Base-by-base conservation (phyloP, 2,797 vertebrate genomes). In the Microchirus variegatus region DNA sequence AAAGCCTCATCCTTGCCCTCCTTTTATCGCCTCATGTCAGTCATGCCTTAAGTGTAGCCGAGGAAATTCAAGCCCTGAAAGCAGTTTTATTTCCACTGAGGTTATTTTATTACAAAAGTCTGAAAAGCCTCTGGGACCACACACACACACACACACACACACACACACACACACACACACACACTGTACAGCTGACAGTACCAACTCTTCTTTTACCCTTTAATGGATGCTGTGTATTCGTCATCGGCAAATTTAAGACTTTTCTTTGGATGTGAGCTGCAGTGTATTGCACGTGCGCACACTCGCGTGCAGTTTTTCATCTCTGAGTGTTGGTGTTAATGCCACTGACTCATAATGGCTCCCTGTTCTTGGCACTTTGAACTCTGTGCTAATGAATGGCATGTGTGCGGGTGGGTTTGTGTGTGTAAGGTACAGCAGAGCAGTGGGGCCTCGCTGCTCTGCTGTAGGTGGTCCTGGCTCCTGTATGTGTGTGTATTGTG, bases 301-400 rank as follows among this genome's bases (percentile, higher is more conserved):
- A 43, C 60, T 45, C 50, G 17, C 48, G 12, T 36, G 17, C 31
- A 4, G 42, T 61, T 81, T 77, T 83, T 84, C 73, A 80, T 83
- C 73, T 80, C 58, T 7, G 54, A 67, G 58, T 66, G 67, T 70
- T 58, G 70, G 15, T 80, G 73, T 83, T 84, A 83, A 86, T 69
- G 56, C 65, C 51, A 47, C 52, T 78, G 87, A 86, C 63, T 91
- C 85, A 89, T 83, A 83, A 82, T 71, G 71, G 77, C 50, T 84
- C 78, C 83, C 74, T 84, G 73, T 79, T 86, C 74, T 69, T 47
- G 38, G 70, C 52, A 62, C 87, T 90, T 90, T 87, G 86, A 89
- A 86, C 70, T 1, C 63, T 6, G 53, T 41, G 15, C 55, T 90
- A 88, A 90, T 89, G 85, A 89, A 85, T 82, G 0, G 18, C 83